Conservation (phyloP, 2,113 vertebrate species). For the Sebastes fasciatus region DNA sequence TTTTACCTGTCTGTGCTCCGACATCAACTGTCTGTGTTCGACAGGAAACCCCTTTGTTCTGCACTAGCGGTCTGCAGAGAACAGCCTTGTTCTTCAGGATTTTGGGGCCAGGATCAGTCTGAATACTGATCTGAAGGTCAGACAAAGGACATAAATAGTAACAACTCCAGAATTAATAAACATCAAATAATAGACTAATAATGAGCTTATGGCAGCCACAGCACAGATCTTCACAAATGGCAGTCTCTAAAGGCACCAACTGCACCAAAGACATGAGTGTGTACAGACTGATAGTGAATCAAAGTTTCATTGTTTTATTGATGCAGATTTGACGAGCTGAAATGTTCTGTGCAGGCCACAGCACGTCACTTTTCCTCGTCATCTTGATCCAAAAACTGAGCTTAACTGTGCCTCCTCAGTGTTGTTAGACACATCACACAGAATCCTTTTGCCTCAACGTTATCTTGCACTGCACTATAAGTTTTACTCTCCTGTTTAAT, state of each 20-base stretch:
- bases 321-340: not conserved
- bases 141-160: not conserved
- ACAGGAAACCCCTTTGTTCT: conserved; percentile 96
- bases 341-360: not conserved
- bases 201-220: not conserved
- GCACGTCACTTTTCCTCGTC: not conserved
- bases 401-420: too few species aligned
- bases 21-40: conserved; percentile 90
- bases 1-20: conserved; percentile 92
- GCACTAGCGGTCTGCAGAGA: conserved; percentile 93
- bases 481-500: too few species aligned
- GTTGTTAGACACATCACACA: too few species aligned
- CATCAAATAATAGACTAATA: not conserved
- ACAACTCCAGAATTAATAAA: not conserved
- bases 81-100: conserved; percentile 97
- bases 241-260: not conserved
- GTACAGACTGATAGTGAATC: not conserved
- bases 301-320: not conserved
- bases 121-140: conserved; percentile 86
- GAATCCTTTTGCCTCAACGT: too few species aligned
- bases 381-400: not conserved
- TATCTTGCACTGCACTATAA: too few species aligned
- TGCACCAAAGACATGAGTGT: not conserved
- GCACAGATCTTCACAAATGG: not conserved
- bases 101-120: conserved; percentile 88